Evolutionary conservation across 2,797 vertebrate genomes (phyloP), one percentile per base, ranked within the genome.

Genomic region (Loriculus beryllinus): DNA sequence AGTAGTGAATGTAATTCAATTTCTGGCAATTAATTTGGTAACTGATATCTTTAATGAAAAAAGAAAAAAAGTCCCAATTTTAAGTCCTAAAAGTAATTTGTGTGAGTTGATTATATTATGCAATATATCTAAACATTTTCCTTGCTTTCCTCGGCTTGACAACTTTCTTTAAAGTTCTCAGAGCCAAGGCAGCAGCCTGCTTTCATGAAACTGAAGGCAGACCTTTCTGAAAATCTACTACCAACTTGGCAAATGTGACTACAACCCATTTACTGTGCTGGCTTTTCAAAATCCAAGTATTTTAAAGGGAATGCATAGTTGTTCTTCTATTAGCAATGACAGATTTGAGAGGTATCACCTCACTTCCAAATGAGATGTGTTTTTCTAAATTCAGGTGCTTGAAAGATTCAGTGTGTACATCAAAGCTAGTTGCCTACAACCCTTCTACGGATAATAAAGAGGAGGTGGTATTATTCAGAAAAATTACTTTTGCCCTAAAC

Each of bases 231-330:
- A 93, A 90, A 82, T 18, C 21, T 56, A 22, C 5, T 11, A 26
- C 26, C 7, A 22, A 22, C 33, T 80, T 90, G 81, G 17, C 33
- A 52, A 4, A 37, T 87, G 15, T 40, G 37, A 39, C 25, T 51
- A 14, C 1, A 1, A 83, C 49, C 48, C 22, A 26, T 79, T 88
- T 86, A 68, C 29, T 56, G 13, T 56, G 20, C 7, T 49, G 39
- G 7, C 16, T 82, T 92, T 79, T 87, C 52, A 82, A 84, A 95
- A 87, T 51, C 28, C 47, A 89, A 49, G 48, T 13, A 69, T 48
- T 68, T 82, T 60, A 81, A 40, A 85, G 21, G 31, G 8, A 20
- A 33, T 5, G 5, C 2, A 11, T 31, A 25, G 14, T 28, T 81
- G 42, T 16, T 91, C 90, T 81, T 56, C 17, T 12, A 29, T 16